phyloP scores from a whole-genome alignment of 2,113 vertebrate genomes.

The Nyctibius bracteatus region DNA sequence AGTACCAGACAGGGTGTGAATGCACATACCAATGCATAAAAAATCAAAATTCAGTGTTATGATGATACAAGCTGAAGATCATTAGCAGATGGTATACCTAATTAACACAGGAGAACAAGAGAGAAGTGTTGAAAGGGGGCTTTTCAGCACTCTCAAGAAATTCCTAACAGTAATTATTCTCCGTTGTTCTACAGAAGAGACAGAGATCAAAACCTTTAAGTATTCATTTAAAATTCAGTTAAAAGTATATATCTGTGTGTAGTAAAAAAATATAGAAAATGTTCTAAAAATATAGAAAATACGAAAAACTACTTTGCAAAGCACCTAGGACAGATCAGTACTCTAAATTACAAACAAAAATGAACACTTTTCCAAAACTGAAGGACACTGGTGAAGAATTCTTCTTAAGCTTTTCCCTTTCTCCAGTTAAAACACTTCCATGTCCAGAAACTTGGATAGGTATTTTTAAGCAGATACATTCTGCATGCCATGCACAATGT shows the following conservation, averaged over 20 bases:
- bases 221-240: not conserved
- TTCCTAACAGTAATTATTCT: not conserved
- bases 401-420: not conserved
- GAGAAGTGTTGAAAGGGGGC: not conserved
- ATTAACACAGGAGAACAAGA: constrained; percentile 16
- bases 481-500: accelerated
- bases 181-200: not conserved
- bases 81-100: constrained; percentile 16
- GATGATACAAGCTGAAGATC: not conserved
- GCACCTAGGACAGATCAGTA: not conserved
- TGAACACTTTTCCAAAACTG: not conserved
- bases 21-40: not conserved
- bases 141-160: not conserved
- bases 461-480: not conserved
- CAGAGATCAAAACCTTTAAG: not conserved
- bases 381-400: not conserved
- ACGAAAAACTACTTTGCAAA: not conserved
- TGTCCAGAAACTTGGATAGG: not conserved
- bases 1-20: not conserved
- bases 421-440: not conserved
- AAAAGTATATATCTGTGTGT: not conserved
- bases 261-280: too few species aligned
- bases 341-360: not conserved
- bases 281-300: not conserved
- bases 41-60: not conserved